Evolutionary conservation across 2,888 invertebrate species (phyloP).

Genomic region (Acleris sparsana): DNA sequence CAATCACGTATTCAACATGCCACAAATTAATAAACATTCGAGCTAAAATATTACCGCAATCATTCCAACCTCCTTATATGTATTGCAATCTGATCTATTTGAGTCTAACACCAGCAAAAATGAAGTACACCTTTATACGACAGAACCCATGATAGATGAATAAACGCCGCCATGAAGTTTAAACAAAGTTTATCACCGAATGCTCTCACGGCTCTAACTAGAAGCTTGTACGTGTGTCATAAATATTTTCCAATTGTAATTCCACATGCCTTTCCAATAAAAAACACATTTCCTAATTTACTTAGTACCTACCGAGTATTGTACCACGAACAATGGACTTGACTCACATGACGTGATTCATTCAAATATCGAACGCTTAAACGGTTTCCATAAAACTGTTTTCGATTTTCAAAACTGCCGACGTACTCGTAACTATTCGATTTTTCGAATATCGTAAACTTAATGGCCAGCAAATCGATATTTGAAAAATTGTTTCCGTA

Average conservation of each 20-base stretch:
- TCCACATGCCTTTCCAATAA: slow-evolving; percentile 75
- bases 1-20: too few species aligned
- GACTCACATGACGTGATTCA: slow-evolving; percentile 79
- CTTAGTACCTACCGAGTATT: slow-evolving; percentile 63
- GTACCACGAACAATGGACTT: slow-evolving; percentile 76
- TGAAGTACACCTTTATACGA: not conserved
- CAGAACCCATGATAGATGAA: slow-evolving; percentile 38
- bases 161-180: slow-evolving; percentile 43
- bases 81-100: not conserved
- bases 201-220: slow-evolving; percentile 70
- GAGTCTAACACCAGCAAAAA: slow-evolving; percentile 5
- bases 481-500: slow-evolving; percentile 28
- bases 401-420: slow-evolving; percentile 44
- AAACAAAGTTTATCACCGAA: slow-evolving; percentile 55
- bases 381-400: slow-evolving; percentile 48
- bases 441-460: slow-evolving; percentile 31
- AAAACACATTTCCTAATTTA: slow-evolving; percentile 82
- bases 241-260: slow-evolving; percentile 72
- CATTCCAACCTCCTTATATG: not conserved
- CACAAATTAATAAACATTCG: not conserved
- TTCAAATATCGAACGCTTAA: slow-evolving; percentile 65
- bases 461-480: slow-evolving; percentile 29
- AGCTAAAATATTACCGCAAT: not conserved
- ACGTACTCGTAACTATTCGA: slow-evolving; percentile 23
- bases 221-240: slow-evolving; percentile 69